Evolutionary conservation across 2,113 vertebrate genomes (phyloP).

Genomic region (Oxyura jamaicensis): DNA sequence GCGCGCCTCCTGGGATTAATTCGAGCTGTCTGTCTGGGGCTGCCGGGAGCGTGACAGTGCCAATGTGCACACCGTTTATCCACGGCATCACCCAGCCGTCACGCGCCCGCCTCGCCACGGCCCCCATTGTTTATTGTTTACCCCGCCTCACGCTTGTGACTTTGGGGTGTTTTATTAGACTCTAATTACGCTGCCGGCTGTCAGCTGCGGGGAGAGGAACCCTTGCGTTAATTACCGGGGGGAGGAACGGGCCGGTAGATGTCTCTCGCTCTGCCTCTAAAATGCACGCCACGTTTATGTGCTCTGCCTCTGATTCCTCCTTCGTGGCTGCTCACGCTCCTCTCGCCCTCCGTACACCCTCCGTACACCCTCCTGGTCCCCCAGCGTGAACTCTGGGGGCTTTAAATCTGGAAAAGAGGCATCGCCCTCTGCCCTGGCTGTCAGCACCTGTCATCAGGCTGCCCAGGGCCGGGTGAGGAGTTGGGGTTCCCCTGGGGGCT

Average conservation of each 20-base stretch:
- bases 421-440: neutral
- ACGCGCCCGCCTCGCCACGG: conserved; percentile 60
- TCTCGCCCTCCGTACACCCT: neutral
- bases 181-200: conserved; percentile 80
- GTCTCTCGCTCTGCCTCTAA: conserved; percentile 70
- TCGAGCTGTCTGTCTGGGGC: conserved; percentile 98
- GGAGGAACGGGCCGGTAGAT: conserved; percentile 68
- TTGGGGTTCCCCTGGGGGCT: neutral
- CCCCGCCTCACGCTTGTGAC: conserved; percentile 63
- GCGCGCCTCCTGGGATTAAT: conserved; percentile 96
- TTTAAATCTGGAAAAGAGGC: neutral
- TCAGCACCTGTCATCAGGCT: neutral
- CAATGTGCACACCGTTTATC: conserved; percentile 86
- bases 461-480: neutral
- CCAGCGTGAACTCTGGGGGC: neutral
- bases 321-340: neutral
- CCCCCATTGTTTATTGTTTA: conserved; percentile 72
- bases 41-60: conserved; percentile 89
- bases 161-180: conserved; percentile 74
- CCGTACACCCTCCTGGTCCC: neutral
- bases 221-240: conserved; percentile 72
- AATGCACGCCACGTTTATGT: conserved; percentile 31
- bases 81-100: conserved; percentile 83
- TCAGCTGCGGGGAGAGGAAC: conserved; percentile 68
- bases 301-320: conserved; percentile 34